Base-by-base conservation (phyloP, 2,888 invertebrate species). In the Chelonus formosanus region DNA sequence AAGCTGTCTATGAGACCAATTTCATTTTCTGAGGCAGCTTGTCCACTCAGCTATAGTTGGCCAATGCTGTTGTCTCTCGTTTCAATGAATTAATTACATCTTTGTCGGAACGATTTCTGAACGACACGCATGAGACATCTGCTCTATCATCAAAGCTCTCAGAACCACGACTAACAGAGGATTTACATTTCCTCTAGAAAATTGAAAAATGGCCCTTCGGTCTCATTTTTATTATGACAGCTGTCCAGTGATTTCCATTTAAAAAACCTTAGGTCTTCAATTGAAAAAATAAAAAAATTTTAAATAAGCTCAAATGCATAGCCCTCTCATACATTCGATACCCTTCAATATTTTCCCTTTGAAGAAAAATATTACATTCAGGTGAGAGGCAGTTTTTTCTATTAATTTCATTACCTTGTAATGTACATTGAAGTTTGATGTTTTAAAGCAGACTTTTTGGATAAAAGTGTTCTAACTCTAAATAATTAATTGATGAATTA, bases 51-150 rank as follows among this genome's bases (percentile, higher is more conserved):
- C 52, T 52, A 52, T 6, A 52, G 52, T 3, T 32, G 8, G 8
- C 20, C 20, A 52, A 52, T 52, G 31, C 7, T 8, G 52, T 52
- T 32, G 52, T 52, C 43, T 61, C 20, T 34, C 32, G 44, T 7
- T 52, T 58, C n/a, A 47, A 36, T 61, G 44, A 48, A 66, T 66
- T 69, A 66, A 69, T 69, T 69, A 63, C 45, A 62, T 68, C 62
- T 68, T 68, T 63, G 62, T 62, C 61, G 61, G 61, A 61, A 61
- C 57, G 56, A 56, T 61, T 60, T 61, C 50, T 56, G 32, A 35
- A 57, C 32, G 54, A 59, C 55, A 55, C 48, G 48, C 34, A 40
- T 20, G 61, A 31, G 35, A 53, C 34, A 7, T 3, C 35, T 35
- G 35, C 50, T 47, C 36, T 40, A 20, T 50, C 52, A 60, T 35